Evolutionary conservation across 2,113 vertebrate genomes (phyloP).

Genomic region (Aegithalos caudatus): DNA sequence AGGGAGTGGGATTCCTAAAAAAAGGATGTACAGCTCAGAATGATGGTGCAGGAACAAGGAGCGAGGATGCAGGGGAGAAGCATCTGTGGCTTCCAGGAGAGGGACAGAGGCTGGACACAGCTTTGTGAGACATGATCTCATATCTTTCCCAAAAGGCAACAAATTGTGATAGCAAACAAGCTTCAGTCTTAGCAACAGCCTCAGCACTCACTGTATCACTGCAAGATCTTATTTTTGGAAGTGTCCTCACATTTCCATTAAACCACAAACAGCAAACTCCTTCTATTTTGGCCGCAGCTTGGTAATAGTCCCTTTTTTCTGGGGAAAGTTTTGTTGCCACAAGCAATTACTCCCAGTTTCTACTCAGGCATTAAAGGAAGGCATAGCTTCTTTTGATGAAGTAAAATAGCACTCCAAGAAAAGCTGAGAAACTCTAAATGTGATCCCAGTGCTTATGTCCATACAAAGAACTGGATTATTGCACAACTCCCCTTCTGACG

Average conservation of each 20-base stretch:
- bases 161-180: background rate
- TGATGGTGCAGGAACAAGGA: background rate
- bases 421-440: background rate
- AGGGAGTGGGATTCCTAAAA: conserved; percentile 17
- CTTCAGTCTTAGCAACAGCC: background rate
- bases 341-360: background rate
- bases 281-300: background rate
- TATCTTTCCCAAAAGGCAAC: background rate
- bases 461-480: background rate
- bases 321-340: background rate
- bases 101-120: background rate
- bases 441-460: background rate
- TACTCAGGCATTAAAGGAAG: background rate
- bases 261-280: background rate
- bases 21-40: background rate
- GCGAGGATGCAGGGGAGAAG: background rate
- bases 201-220: background rate
- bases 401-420: background rate
- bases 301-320: background rate
- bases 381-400: background rate
- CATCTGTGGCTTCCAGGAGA: background rate
- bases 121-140: background rate
- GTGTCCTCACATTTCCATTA: background rate
- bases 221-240: background rate
- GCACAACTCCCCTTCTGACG: background rate